Base-by-base conservation (phyloP, 2,113 vertebrate species). In the Anguilla rostrata region DNA sequence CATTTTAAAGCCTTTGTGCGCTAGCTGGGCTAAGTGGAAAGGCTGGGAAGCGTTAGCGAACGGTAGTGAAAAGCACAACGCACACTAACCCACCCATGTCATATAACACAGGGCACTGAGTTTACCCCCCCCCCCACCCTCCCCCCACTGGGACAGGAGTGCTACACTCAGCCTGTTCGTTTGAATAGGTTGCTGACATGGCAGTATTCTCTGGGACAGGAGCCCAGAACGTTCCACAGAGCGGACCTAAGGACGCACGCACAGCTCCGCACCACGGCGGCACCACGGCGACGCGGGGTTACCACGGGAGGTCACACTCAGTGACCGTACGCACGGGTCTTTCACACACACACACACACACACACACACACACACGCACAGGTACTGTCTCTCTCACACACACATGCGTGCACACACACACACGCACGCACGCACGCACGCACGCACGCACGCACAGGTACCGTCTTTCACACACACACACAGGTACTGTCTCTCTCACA, bases 141-240 rank as follows among this genome's bases (percentile, higher is more conserved):
- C 87, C 90, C 89, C 88, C 88, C 89, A 87, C 39, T 90, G 92
- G 86, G 92, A 93, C 92, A 95, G 26, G 93, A 94, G 90, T 95
- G 93, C 93, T 92, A 93, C 89, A 90, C 93, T 95, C 94, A 95
- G 94, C 94, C 94, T 92, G 92, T 94, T 95, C 92, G 86, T 95
- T 94, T 95, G 88, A 96, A 95, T 92, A 91, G 92, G 91, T 92
- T 96, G 95, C 95, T 96, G 95, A 95, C 95, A 94, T 91, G 92
- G 92, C 94, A 95, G 92, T 95, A 94, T 95, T 95, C 91, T 91
- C 90, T 94, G 93, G 95, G 94, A 93, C 93, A 91, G 81, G 86
- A 93, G 93, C 94, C 94, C 94, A 95, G 94, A 96, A 95, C 89
- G 93, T 95, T 95, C 95, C 91, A 94, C 93, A 90, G 92, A 85